Conservation (phyloP, 2,888 invertebrate species). For the Gastracanthus pulcherrimus region DNA sequence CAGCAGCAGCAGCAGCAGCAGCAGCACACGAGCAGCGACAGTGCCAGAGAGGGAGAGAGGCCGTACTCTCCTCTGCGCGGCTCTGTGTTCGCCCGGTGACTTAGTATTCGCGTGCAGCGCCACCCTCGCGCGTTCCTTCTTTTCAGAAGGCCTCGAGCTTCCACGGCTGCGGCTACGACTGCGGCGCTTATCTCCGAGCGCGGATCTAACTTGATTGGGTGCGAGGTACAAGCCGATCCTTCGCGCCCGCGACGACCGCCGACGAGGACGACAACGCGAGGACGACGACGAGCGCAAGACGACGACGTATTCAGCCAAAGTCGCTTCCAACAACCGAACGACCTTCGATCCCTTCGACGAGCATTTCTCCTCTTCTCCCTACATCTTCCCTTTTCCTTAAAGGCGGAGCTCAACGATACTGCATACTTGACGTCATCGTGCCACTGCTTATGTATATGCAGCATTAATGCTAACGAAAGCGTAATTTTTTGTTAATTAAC, state of each 20-base stretch:
- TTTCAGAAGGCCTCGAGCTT: not conserved
- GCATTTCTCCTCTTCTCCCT: conserved; percentile 48
- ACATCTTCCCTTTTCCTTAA: not conserved
- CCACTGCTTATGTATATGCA: not conserved
- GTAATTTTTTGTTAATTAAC: conserved; percentile 10
- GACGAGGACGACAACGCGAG: conserved; percentile 15
- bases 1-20: too few species aligned
- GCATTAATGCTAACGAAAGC: not conserved
- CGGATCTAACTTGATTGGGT: conserved; percentile 75
- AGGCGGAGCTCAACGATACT: not conserved
- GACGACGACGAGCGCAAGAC: conserved; percentile 60
- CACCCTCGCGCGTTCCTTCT: not conserved
- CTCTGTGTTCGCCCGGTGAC: not conserved
- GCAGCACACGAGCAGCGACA: not conserved
- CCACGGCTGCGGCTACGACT: not conserved
- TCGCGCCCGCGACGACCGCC: conserved; percentile 66
- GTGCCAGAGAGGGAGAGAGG: not conserved
- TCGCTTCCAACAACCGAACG: conserved; percentile 10
- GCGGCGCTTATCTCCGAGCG: conserved; percentile 69
- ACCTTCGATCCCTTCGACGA: conserved; percentile 16
- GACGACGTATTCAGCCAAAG: not conserved
- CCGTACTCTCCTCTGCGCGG: not conserved
- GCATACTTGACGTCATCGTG: not conserved
- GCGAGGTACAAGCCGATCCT: conserved; percentile 75
- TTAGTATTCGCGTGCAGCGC: conserved; percentile 18